A percentile compares a stretch with the other conserved stretches of the same genome.
Conservation (phyloP, 2,113 vertebrate genomes). For the Ailurus styani region DNA sequence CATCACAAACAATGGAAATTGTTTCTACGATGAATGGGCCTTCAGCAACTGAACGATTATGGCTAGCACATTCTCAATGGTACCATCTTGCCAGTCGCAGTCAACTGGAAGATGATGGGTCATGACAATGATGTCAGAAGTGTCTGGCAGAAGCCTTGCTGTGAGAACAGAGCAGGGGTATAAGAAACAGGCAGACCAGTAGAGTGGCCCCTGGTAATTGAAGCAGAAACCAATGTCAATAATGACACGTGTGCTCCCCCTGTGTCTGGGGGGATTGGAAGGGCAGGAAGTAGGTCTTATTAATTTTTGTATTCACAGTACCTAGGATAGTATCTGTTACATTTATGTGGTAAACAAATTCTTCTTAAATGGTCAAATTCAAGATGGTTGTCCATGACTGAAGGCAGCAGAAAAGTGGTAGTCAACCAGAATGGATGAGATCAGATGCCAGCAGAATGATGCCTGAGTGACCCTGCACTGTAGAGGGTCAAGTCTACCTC, state of each 20-base stretch:
- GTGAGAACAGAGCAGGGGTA: not conserved
- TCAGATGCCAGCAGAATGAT: not conserved
- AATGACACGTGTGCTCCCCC: not conserved
- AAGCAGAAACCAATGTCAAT: not conserved
- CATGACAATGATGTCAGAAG: not conserved
- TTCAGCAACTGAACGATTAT: not conserved
- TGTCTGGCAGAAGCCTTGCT: not conserved
- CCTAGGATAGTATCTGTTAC: not conserved
- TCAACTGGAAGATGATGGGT: not conserved
- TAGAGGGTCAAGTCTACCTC: not conserved
- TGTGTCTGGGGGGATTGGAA: not conserved
- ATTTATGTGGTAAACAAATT: not conserved
- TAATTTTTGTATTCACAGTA: not conserved
- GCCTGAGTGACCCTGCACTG: no score
- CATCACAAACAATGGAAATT: not conserved
- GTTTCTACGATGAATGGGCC: not conserved
- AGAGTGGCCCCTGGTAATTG: not conserved
- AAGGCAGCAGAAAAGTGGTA: not conserved
- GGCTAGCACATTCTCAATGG: not conserved
- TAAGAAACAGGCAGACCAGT: not conserved
- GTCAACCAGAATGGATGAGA: not conserved
- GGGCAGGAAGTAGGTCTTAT: not conserved
- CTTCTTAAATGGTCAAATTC: not conserved
- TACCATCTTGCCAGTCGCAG: not conserved
- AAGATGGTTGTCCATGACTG: not conserved